Evolutionary conservation across 2,113 vertebrate genomes (phyloP).

Genomic region (Menura novaehollandiae): DNA sequence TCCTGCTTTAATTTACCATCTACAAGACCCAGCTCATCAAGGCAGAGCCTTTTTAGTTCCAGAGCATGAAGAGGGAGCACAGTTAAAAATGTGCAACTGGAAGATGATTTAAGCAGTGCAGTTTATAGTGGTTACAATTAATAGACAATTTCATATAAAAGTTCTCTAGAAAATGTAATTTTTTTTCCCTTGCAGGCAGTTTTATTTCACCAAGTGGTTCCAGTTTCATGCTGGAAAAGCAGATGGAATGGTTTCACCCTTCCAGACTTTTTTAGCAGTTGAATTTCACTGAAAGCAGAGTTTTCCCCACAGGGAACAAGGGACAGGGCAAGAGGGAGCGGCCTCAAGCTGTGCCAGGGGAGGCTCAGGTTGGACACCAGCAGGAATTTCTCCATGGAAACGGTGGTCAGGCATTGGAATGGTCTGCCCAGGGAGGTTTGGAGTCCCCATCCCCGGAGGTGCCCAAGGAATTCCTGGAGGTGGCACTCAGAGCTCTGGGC

Average conservation of each 20-base stretch:
- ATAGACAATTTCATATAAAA: background rate
- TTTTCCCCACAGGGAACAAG: background rate
- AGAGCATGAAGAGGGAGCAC: background rate
- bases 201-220: background rate
- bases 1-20: background rate
- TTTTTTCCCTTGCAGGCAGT: background rate
- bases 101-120: background rate
- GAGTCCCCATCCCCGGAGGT: background rate
- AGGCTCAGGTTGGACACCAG: background rate
- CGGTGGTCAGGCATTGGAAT: fast-evolving
- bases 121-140: conserved; percentile 4
- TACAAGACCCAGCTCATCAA: background rate
- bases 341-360: background rate
- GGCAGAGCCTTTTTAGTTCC: background rate
- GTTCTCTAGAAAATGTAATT: background rate
- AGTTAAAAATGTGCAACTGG: background rate
- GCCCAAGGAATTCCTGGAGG: background rate
- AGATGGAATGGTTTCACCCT: background rate
- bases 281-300: background rate
- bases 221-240: background rate
- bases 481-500: background rate
- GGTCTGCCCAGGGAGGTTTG: background rate
- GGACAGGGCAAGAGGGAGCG: fast-evolving
- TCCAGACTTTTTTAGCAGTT: background rate
- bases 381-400: background rate